These are phyloP conservation scores for Cyphomyrmex costatus DNA, from an alignment of 1,140 invertebrate genomes.

Conservation along the genomic window DNA sequence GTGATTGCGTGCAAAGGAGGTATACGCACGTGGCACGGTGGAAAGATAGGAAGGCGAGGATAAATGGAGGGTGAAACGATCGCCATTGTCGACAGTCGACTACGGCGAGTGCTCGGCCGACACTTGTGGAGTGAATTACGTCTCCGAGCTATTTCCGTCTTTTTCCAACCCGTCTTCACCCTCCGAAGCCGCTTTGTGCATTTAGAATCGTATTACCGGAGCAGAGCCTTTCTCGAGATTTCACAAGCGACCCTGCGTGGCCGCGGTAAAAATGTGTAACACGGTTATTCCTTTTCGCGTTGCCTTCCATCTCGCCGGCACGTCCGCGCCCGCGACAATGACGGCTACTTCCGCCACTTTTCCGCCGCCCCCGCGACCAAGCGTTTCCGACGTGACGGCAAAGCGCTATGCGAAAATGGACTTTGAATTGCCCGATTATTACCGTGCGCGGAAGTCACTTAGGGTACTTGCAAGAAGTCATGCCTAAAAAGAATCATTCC, in stretches of 20 bases:
- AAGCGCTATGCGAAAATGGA: conserved; percentile 80
- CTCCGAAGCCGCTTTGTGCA: conserved; percentile 72
- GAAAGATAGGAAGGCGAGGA: not conserved
- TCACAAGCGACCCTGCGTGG: conserved; percentile 23
- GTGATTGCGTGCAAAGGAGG: not conserved
- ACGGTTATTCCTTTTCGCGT: conserved; percentile 67
- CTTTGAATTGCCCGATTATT: conserved; percentile 80
- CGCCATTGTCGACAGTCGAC: conserved; percentile 40
- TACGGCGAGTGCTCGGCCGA: conserved; percentile 57
- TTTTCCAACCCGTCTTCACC: conserved; percentile 2
- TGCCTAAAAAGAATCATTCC: not conserved
- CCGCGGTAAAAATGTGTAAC: conserved; percentile 71
- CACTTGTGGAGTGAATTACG: conserved; percentile 76
- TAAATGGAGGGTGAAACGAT: conserved; percentile 64
- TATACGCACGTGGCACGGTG: not conserved
- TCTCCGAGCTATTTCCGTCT: conserved; percentile 55
- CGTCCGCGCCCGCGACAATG: conserved; percentile 69
- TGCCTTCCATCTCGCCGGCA: conserved; percentile 52
- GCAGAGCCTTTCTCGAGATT: conserved; percentile 46
- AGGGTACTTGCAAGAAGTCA: conserved; percentile 18
- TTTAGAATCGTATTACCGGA: conserved; percentile 77
- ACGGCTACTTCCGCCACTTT: conserved; percentile 68
- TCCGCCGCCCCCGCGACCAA: conserved; percentile 34
- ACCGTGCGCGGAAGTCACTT: conserved; percentile 61
- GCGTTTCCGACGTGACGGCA: conserved; percentile 18